phyloP scores from a whole-genome alignment of 2,888 invertebrate species.

The Pasiphila rectangulata region DNA sequence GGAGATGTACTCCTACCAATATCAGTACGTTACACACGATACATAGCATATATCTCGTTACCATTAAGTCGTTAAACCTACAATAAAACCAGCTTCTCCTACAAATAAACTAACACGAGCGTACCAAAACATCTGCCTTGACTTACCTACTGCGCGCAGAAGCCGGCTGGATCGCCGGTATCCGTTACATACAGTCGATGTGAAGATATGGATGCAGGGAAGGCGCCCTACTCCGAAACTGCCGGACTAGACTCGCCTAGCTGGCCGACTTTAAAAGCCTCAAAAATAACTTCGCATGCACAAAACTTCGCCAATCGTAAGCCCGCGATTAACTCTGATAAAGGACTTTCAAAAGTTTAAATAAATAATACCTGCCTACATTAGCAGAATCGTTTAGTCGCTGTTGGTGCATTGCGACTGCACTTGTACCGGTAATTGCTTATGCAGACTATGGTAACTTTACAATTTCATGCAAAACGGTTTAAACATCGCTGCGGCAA shows the following conservation, averaged over 20 bases:
- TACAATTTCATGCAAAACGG: conserved; percentile 24
- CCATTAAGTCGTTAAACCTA: no score
- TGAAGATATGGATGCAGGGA: conserved; percentile 47
- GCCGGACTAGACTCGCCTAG: background rate
- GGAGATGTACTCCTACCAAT: no score
- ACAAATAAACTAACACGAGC: no score
- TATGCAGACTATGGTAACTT: conserved; percentile 24
- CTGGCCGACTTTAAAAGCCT: no score
- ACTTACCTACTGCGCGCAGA: no score
- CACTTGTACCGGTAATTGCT: conserved; percentile 17
- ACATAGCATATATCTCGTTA: no score
- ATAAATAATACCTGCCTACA: conserved; percentile 8
- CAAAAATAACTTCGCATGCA: no score
- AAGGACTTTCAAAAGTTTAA: conserved; percentile 21
- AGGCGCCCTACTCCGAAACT: conserved; percentile 27
- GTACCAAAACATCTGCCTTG: no score
- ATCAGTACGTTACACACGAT: no score
- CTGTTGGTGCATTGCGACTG: conserved; percentile 30
- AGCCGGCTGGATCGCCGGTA: no score
- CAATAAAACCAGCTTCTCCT: no score
- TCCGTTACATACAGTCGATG: conserved; percentile 60
- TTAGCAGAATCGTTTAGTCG: conserved; percentile 13
- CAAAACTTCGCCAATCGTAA: conserved; percentile 5
- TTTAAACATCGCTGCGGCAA: background rate
- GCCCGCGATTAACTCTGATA: conserved; percentile 21